Conservation (phyloP, 2,888 invertebrate species). For the Agonopterix arenella region DNA sequence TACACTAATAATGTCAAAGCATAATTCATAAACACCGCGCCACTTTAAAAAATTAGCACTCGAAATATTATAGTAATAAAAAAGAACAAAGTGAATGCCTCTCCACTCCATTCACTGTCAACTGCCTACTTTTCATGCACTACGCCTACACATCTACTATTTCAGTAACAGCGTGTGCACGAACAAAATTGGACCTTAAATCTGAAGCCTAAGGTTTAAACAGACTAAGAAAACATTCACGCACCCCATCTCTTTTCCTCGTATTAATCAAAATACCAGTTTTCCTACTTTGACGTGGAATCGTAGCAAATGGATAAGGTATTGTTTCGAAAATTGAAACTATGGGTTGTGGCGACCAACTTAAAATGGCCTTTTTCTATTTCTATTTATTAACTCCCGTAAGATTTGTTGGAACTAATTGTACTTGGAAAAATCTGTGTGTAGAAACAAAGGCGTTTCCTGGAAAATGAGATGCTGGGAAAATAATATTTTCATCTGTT, state of each 20-base stretch:
- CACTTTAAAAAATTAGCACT: no score
- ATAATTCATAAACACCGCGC: no score
- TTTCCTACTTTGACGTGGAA: constrained; percentile 73
- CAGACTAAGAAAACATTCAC: constrained; percentile 24
- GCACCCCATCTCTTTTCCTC: constrained; percentile 71
- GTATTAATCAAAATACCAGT: constrained; percentile 75
- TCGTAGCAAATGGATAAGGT: constrained; percentile 74
- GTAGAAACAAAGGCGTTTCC: no score
- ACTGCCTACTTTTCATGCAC: constrained; percentile 74
- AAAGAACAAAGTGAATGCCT: constrained; percentile 39
- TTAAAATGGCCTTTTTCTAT: neutral
- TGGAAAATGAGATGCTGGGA: no score
- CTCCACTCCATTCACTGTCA: constrained; percentile 56
- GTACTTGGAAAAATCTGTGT: no score
- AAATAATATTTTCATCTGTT: no score
- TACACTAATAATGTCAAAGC: no score
- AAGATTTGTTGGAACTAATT: no score
- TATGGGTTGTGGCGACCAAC: constrained; percentile 49
- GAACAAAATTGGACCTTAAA: constrained; percentile 46
- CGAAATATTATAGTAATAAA: constrained; percentile 2
- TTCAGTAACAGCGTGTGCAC: constrained; percentile 53
- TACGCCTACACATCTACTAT: constrained; percentile 73
- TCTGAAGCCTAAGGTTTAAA: constrained; percentile 31
- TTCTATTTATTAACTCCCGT: neutral
- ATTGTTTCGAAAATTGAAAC: constrained; percentile 76